Evolutionary conservation across 2,797 vertebrate species (phyloP).

Genomic region (Siniperca undulata): DNA sequence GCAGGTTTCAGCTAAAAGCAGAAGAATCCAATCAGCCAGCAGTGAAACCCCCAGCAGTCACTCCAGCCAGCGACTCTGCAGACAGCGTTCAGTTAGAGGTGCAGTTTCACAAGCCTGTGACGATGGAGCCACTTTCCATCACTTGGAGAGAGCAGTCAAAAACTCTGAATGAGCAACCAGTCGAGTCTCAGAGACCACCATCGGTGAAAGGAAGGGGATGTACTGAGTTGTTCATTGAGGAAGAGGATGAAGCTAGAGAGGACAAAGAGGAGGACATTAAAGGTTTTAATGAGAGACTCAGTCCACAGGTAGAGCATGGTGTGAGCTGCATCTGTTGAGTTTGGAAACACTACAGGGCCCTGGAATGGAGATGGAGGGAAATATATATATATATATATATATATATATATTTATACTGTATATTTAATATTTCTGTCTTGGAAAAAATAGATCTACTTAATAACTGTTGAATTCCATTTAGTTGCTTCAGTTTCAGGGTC

Average conservation of each 20-base stretch:
- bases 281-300: conserved; percentile 77
- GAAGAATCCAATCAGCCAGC: conserved; percentile 27
- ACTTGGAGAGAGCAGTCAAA: conserved; percentile 63
- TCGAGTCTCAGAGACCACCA: conserved; percentile 60
- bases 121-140: conserved; percentile 56
- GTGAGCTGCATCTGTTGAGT: conserved; percentile 57
- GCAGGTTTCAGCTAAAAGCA: conserved; percentile 27
- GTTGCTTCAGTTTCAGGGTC: too few species aligned
- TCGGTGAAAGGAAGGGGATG: conserved; percentile 73
- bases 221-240: conserved; percentile 90
- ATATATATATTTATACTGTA: too few species aligned
- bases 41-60: background rate
- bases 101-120: conserved; percentile 59
- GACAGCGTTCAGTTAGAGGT: conserved; percentile 35
- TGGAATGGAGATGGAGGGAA: background rate
- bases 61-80: conserved; percentile 9
- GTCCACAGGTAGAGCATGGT: conserved; percentile 87
- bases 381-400: too few species aligned
- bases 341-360: conserved; percentile 3
- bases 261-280: conserved; percentile 62
- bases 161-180: conserved; percentile 52
- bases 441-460: too few species aligned
- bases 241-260: conserved; percentile 87
- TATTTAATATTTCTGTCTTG: too few species aligned
- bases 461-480: too few species aligned